phyloP scores from a whole-genome alignment of 2,888 invertebrate species.

The Sceliomorpha sp. region DNA sequence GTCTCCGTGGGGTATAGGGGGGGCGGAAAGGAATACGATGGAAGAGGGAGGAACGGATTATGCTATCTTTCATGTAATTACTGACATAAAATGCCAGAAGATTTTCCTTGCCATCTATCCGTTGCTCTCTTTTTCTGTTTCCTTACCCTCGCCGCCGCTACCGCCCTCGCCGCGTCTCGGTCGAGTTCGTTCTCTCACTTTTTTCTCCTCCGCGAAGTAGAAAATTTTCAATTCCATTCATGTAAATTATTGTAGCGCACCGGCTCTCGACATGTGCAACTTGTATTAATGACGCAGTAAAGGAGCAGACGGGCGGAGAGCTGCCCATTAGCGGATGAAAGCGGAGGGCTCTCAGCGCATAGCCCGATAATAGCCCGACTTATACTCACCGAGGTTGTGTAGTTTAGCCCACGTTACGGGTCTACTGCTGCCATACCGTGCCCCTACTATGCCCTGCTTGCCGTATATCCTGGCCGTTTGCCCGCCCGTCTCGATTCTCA shows the following conservation, averaged over 20 bases:
- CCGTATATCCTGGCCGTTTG: conserved; percentile 70
- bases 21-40: too few species aligned
- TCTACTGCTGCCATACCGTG: conserved; percentile 60
- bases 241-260: conserved; percentile 78
- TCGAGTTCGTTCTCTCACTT: conserved; percentile 52
- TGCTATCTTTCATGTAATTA: conserved; percentile 78
- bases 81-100: conserved; percentile 75
- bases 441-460: conserved; percentile 51
- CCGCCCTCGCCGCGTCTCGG: too few species aligned
- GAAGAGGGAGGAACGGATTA: conserved; percentile 56
- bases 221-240: conserved; percentile 80
- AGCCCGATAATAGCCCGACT: conserved; percentile 80
- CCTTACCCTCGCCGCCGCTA: conserved; percentile 38
- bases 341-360: conserved; percentile 79
- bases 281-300: conserved; percentile 80
- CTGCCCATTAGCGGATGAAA: conserved; percentile 81
- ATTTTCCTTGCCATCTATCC: conserved; percentile 64
- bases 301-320: conserved; percentile 79
- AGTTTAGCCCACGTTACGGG: conserved; percentile 77
- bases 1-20: conserved; percentile 33
- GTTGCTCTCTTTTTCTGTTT: conserved; percentile 50
- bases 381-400: conserved; percentile 76
- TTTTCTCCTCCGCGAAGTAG: conserved; percentile 77
- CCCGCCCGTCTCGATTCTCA: conserved; percentile 65
- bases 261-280: conserved; percentile 80